These are phyloP conservation scores for Hydrozoanthus tunicans DNA, from an alignment of 64 coral and sea anemone species.

Conservation along the genomic window DNA sequence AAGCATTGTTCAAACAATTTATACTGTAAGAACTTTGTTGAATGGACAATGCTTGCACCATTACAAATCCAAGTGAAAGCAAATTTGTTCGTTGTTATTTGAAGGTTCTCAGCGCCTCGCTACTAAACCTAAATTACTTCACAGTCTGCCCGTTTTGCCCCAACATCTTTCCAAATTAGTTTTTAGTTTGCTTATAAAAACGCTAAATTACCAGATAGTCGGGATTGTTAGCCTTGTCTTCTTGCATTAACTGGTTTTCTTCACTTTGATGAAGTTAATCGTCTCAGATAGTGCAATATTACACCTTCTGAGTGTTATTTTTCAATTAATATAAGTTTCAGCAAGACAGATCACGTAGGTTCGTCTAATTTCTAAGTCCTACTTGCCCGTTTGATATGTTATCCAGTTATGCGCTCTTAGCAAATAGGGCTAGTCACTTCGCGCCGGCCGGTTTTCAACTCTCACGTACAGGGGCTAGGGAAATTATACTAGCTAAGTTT, in stretches of 20 bases:
- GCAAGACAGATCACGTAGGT: neutral
- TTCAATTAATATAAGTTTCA: conserved; percentile 23
- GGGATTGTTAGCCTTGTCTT: neutral
- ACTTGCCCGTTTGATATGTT: neutral
- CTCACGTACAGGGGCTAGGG: too few species aligned
- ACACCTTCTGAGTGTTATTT: conserved; percentile 22
- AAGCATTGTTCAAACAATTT: too few species aligned
- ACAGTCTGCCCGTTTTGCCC: conserved; percentile 2
- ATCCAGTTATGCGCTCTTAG: neutral
- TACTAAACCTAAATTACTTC: neutral
- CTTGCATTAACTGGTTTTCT: neutral
- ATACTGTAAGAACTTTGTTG: too few species aligned
- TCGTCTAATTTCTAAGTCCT: conserved; percentile 16
- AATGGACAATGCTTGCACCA: neutral
- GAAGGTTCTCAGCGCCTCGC: conserved; percentile 11
- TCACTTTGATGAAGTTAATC: conserved; percentile 16
- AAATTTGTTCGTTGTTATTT: conserved; percentile 11
- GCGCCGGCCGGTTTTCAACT: too few species aligned
- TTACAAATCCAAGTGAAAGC: neutral
- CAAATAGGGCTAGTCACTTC: neutral
- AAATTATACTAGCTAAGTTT: too few species aligned
- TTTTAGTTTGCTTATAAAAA: conserved; percentile 6
- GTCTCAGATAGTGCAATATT: neutral
- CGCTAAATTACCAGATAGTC: conserved; percentile 35
- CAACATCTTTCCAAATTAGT: conserved; percentile 23